Base-by-base conservation (phyloP, 2,113 vertebrate species). In the Tetraodon nigroviridis region DNA sequence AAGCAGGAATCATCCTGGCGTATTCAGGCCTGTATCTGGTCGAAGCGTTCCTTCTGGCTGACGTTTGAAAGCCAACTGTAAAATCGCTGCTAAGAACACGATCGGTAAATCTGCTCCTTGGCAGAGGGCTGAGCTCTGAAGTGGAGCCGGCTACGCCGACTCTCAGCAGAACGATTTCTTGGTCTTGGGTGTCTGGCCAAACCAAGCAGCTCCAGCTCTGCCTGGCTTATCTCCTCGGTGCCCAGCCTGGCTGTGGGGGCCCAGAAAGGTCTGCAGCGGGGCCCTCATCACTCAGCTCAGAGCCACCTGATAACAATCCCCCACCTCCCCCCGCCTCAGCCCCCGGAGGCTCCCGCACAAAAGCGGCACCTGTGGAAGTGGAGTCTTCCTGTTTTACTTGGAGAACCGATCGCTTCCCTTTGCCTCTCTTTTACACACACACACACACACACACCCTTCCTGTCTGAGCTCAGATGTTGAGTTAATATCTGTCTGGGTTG, bases 331-430 rank as follows among this genome's bases (percentile, higher is more conserved):
- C 59, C 55, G 54, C 55, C 66, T 76, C 66, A 42, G 27, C 67
- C 55, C 7, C 11, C 19, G 11, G 21, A 29, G 15, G 37, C 44
- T 67, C 47, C 51, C 58, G 82, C 72, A 78, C 80, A 81, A 81
- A 84, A 79, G 73, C 80, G 79, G 79, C 88, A 92, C 89, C 89
- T 90, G 88, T 84, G 86, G 76, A 86, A 81, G 72, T 50, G 71
- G 74, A 81, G 64, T 79, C 73, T 88, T 90, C 90, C 88, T 90
- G 88, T 92, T 91, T 91, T 78, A 64, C 56, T 89, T 88, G 87
- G 89, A 88, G 67, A 63, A 48, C 69, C 7, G 44, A 55, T 57
- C 4, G 32, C 72, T 84, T 89, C 88, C 88, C 82, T 79, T 58
- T 75, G 63, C 49, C 59, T 75, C 54, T 68, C 51, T 22, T 27